Conservation (phyloP, 2,888 invertebrate genomes). For the Hydraecia micacea region DNA sequence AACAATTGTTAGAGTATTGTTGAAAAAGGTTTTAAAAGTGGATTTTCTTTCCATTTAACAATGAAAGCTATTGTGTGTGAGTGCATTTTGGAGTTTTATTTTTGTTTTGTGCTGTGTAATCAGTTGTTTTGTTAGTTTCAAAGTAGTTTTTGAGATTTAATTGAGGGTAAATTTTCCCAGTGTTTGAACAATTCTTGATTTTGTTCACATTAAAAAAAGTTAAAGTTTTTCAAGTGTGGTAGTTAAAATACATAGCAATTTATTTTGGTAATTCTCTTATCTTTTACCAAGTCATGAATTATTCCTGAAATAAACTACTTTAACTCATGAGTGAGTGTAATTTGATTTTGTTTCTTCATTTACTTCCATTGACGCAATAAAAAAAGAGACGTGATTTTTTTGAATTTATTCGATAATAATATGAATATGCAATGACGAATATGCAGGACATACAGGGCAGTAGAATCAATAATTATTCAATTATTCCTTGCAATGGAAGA, state of each 20-base stretch:
- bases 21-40: constrained; percentile 23
- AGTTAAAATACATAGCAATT: neutral
- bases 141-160: neutral
- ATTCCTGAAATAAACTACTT: no score
- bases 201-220: neutral
- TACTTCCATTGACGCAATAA: neutral
- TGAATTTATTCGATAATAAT: neutral
- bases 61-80: constrained; percentile 17
- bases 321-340: no score
- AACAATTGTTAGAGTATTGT: constrained; percentile 20
- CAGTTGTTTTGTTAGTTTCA: neutral
- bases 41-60: constrained; percentile 43
- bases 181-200: neutral
- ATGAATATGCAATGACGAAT: neutral
- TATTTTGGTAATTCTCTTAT: neutral
- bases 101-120: constrained; percentile 13
- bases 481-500: constrained; percentile 10
- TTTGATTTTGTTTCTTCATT: neutral
- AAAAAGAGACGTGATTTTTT: neutral
- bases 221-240: neutral
- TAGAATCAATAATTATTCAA: constrained; percentile 8
- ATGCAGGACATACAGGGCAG: no score
- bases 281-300: neutral
- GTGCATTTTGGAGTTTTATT: constrained; percentile 35
- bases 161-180: neutral